Evolutionary conservation across 2,113 vertebrate species (phyloP).

Genomic region (Chauna torquata): DNA sequence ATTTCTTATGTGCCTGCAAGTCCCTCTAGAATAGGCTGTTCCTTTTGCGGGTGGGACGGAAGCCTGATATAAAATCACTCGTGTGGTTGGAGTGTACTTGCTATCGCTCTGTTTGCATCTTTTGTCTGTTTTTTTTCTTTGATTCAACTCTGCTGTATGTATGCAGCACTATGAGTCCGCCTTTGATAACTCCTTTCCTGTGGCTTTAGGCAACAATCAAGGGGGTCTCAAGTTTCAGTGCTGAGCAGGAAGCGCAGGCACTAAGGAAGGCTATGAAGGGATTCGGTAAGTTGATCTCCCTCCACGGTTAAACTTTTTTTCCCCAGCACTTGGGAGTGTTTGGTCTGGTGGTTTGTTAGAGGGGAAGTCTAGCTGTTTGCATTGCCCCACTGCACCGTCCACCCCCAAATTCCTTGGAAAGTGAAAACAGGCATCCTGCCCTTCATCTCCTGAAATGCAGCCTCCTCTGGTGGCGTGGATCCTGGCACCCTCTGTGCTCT

Average conservation of each 20-base stretch:
- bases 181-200: neutral
- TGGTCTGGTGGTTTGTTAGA: neutral
- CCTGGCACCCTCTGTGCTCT: neutral
- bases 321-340: neutral
- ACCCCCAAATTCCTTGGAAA: neutral
- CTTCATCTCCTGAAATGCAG: neutral
- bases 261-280: slow-evolving; percentile 94
- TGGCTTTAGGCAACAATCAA: slow-evolving; percentile 80
- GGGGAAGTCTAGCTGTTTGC: neutral
- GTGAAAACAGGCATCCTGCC: neutral
- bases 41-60: neutral
- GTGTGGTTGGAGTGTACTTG: neutral
- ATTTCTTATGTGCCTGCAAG: neutral
- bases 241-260: slow-evolving; percentile 82
- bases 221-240: slow-evolving; percentile 80
- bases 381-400: neutral
- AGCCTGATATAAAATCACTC: neutral
- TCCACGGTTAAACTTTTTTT: neutral
- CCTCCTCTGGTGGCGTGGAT: neutral
- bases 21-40: neutral
- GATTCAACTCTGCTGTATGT: neutral
- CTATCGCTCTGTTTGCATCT: neutral
- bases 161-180: neutral
- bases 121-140: neutral
- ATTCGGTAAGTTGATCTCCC: slow-evolving; percentile 80